phyloP scores from a whole-genome alignment of 2,888 invertebrate species.

The Pterobdella sp. region DNA sequence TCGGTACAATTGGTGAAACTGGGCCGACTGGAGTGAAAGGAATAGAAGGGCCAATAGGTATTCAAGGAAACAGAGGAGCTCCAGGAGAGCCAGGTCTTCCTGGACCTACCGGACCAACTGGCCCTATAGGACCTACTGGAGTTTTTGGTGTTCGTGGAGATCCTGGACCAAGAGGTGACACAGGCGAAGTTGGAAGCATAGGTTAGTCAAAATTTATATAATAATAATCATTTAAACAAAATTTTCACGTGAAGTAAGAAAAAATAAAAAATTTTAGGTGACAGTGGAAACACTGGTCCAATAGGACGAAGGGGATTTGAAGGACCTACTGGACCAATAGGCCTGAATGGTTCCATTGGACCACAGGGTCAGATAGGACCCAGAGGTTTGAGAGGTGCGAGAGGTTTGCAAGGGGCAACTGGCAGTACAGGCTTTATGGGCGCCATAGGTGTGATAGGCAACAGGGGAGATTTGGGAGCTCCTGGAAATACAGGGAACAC shows the following conservation, averaged over 20 bases:
- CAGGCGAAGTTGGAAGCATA: constrained; percentile 37
- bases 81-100: constrained; percentile 18
- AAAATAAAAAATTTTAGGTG: too few species aligned
- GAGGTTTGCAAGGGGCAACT: neutral
- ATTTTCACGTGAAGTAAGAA: too few species aligned
- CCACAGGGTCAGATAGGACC: neutral
- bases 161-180: constrained; percentile 29
- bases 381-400: neutral
- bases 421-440: neutral
- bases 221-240: neutral
- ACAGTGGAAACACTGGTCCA: constrained; percentile 31
- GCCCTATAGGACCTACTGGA: constrained; percentile 2
- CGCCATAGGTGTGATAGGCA: constrained; percentile 8
- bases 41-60: neutral
- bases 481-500: constrained; percentile 25
- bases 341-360: neutral
- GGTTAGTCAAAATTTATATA: constrained; percentile 31
- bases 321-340: neutral
- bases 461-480: constrained; percentile 1
- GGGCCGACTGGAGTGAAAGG: constrained; percentile 27
- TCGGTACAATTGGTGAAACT: constrained; percentile 16
- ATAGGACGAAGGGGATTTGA: constrained; percentile 34
- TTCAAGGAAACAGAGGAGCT: constrained; percentile 24
- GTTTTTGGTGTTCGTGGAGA: constrained; percentile 7
- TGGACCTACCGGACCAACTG: constrained; percentile 14